Evolutionary conservation across 2,797 vertebrate genomes (phyloP).

Genomic region (Falco cherrug): DNA sequence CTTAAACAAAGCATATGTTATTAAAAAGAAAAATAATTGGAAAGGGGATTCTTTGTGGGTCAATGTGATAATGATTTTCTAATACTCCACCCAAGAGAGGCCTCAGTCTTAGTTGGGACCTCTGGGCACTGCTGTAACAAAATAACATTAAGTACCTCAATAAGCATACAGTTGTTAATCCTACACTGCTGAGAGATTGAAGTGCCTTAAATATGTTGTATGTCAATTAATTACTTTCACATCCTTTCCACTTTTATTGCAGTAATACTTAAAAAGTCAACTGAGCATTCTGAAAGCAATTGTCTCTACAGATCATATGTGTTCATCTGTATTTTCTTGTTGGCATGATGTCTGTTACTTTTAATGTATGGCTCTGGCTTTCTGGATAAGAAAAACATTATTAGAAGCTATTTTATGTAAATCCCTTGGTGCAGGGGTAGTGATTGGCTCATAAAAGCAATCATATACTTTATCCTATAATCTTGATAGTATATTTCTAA

Average conservation of each 20-base stretch:
- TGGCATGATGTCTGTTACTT: not conserved
- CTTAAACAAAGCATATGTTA: not conserved
- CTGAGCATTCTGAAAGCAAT: not conserved
- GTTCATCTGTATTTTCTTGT: not conserved
- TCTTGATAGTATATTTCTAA: not conserved
- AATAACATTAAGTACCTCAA: constrained; percentile 12
- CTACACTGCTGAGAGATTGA: not conserved
- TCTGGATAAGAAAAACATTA: not conserved
- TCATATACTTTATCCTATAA: not conserved
- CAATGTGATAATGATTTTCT: not conserved
- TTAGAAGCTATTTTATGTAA: not conserved
- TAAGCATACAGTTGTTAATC: constrained; percentile 28
- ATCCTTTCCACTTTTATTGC: not conserved
- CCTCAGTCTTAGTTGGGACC: not conserved
- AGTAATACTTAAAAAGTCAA: not conserved
- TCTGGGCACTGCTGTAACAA: not conserved
- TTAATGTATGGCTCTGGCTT: not conserved
- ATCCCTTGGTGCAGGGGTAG: not conserved
- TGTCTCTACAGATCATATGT: not conserved
- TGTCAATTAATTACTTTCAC: not conserved
- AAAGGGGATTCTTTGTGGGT: not conserved
- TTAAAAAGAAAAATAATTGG: not conserved
- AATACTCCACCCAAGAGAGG: not conserved
- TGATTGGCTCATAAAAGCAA: not conserved
- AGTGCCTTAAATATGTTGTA: not conserved